Evolutionary conservation across 2,888 invertebrate genomes (phyloP).

Genomic region (Acleris emargana): DNA sequence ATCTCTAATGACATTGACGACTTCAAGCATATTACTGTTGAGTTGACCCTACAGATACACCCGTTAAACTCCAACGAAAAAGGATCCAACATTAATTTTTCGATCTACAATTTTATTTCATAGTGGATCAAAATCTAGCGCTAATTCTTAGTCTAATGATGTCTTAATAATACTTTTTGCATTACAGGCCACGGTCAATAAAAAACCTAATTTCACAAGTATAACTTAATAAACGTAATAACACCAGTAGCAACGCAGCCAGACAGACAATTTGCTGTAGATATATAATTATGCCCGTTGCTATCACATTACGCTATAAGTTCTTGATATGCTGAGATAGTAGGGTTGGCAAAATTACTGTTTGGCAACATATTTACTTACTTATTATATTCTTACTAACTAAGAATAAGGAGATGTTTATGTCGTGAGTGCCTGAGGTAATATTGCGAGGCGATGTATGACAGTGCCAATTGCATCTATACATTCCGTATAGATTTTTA

Average conservation of each 20-base stretch:
- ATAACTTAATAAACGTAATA: conserved; percentile 20
- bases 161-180: neutral
- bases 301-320: conserved; percentile 21
- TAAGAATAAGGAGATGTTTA: neutral
- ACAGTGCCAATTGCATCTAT: too few species aligned
- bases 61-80: too few species aligned
- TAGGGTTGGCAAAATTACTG: conserved; percentile 13
- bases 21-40: too few species aligned
- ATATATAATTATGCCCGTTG: conserved; percentile 29
- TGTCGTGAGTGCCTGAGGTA: neutral
- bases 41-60: too few species aligned
- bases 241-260: conserved; percentile 10
- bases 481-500: too few species aligned
- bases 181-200: neutral
- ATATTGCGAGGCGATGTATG: neutral
- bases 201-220: conserved; percentile 6
- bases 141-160: too few species aligned
- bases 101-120: too few species aligned
- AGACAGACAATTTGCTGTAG: neutral
- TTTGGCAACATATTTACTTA: neutral
- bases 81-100: too few species aligned
- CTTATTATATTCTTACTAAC: neutral
- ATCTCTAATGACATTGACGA: too few species aligned
- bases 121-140: too few species aligned
- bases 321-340: neutral